These are phyloP conservation scores for Columba guinea DNA, from an alignment of 2,797 vertebrate genomes.

Conservation along the genomic window DNA sequence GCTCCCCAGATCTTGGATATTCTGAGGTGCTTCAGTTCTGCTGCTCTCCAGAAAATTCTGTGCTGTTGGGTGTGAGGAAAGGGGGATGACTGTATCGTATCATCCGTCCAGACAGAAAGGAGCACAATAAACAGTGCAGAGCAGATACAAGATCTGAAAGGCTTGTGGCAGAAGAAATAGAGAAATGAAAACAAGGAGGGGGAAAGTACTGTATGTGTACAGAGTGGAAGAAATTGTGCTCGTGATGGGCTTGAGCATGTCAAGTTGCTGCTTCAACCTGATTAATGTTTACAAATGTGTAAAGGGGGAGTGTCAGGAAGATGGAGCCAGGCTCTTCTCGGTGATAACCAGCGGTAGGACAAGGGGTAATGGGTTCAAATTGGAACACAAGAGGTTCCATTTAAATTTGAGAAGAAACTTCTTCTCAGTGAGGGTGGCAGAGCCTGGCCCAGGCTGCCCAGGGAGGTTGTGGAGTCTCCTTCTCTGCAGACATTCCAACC, in stretches of 20 bases:
- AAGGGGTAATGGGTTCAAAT: no score
- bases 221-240: not conserved
- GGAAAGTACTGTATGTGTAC: not conserved
- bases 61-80: not conserved
- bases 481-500: no score
- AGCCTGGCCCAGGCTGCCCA: no score
- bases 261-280: not conserved
- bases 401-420: no score
- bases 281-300: no score
- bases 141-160: not conserved
- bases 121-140: not conserved
- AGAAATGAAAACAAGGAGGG: not conserved
- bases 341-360: no score
- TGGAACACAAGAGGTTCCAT: no score
- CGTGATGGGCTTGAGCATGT: not conserved
- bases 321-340: no score
- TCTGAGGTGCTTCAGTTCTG: not conserved
- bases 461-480: no score
- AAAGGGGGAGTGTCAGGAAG: no score
- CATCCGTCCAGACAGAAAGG: not conserved
- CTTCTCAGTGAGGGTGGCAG: no score
- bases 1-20: not conserved
- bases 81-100: not conserved
- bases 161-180: not conserved
- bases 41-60: not conserved